Percentiles rank a stretch among this genome's conserved stretches.
phyloP scores from a whole-genome alignment of 2,113 vertebrate genomes.

The Serinus canaria region DNA sequence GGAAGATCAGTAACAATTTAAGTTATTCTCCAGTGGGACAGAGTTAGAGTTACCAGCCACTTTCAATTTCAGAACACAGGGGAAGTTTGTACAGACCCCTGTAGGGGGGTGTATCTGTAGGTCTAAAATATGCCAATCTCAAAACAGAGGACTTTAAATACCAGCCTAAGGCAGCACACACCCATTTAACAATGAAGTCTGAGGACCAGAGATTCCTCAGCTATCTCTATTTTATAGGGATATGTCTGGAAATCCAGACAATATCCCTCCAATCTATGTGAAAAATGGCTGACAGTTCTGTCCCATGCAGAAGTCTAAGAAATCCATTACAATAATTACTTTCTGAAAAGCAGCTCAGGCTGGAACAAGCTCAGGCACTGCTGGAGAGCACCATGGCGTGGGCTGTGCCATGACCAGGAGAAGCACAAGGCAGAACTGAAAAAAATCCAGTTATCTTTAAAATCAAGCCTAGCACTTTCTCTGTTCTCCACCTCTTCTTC shows the following conservation, averaged over 20 bases:
- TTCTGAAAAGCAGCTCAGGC: conserved; percentile 13
- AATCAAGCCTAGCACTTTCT: not conserved
- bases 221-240: not conserved
- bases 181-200: not conserved
- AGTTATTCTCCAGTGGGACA: not conserved
- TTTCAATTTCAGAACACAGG: not conserved
- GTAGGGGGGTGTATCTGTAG: not conserved
- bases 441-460: not conserved
- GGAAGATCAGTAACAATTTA: not conserved
- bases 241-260: not conserved
- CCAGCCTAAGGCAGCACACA: not conserved
- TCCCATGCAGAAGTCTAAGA: not conserved
- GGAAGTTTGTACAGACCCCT: not conserved
- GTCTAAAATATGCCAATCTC: not conserved
- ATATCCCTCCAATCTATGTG: not conserved
- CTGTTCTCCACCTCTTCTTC: not conserved
- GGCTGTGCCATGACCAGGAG: not conserved
- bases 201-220: not conserved
- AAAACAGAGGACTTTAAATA: not conserved
- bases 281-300: not conserved
- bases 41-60: not conserved
- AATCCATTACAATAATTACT: not conserved
- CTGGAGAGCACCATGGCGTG: not conserved
- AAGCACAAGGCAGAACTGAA: not conserved
- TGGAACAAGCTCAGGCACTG: not conserved